Conservation (phyloP, 2,797 vertebrate genomes). For the Trematomus bernacchii region DNA sequence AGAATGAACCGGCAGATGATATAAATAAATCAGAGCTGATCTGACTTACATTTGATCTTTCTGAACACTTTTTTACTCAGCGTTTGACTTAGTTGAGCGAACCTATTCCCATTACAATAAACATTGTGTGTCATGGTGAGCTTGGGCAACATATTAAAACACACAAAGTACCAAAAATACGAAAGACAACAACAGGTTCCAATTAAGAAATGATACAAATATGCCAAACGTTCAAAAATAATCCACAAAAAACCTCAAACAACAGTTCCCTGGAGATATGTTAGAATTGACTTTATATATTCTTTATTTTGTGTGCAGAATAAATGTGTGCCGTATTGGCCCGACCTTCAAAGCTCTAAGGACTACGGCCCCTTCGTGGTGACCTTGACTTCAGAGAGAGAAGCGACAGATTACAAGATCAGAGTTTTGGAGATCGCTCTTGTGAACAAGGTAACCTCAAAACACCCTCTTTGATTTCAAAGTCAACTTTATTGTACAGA, state of each 20-base stretch:
- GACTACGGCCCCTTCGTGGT: slow-evolving; percentile 86
- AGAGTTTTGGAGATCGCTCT: slow-evolving; percentile 85
- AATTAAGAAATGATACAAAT: background rate
- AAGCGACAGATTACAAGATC: slow-evolving; percentile 91
- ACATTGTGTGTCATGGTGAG: background rate
- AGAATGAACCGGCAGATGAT: background rate
- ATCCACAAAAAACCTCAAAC: background rate
- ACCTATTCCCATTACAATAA: too few relatives aligned
- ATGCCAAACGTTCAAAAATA: background rate
- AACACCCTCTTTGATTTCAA: slow-evolving; percentile 10
- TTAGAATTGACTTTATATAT: background rate
- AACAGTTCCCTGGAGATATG: background rate
- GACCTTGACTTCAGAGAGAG: slow-evolving; percentile 77
- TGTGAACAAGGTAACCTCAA: slow-evolving; percentile 82
- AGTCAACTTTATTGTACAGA: too few relatives aligned
- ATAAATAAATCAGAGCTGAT: background rate
- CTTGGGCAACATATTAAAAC: background rate
- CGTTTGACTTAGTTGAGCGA: background rate
- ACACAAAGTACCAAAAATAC: background rate
- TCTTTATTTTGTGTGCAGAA: slow-evolving; percentile 82
- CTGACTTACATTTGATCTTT: too few relatives aligned
- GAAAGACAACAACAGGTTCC: background rate
- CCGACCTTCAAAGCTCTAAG: slow-evolving; percentile 77
- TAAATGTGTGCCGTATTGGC: slow-evolving; percentile 98
- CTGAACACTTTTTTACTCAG: background rate